A percentile compares a stretch with the other conserved stretches of the same genome.
Conservation (phyloP, 2,113 vertebrate genomes). For the Carlito syrichta region DNA sequence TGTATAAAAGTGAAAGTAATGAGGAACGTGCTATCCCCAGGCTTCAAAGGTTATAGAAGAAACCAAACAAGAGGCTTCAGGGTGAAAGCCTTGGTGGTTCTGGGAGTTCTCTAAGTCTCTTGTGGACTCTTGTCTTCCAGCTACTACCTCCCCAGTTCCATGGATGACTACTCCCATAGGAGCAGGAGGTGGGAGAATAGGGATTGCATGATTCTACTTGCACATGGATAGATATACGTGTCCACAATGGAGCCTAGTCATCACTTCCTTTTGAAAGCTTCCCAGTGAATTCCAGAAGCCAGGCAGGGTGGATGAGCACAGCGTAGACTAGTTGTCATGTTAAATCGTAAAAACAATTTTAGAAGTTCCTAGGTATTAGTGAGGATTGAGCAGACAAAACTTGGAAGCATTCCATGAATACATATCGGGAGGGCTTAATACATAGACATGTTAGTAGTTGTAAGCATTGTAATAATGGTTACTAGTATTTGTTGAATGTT, state of each 20-base stretch:
- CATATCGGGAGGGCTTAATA: background rate
- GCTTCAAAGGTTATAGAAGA: background rate
- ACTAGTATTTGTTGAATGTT: background rate
- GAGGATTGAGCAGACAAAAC: background rate
- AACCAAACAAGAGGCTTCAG: background rate
- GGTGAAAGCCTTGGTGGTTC: too few species aligned
- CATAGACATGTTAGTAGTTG: background rate
- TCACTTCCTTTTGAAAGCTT: background rate
- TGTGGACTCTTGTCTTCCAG: background rate
- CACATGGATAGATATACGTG: background rate
- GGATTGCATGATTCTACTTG: background rate
- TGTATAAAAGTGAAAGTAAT: background rate
- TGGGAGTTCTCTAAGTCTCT: background rate
- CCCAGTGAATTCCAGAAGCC: background rate
- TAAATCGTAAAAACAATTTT: too few species aligned
- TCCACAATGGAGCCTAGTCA: background rate
- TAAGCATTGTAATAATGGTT: background rate
- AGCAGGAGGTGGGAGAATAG: background rate
- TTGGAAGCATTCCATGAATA: background rate
- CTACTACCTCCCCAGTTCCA: background rate
- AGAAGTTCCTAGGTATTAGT: background rate
- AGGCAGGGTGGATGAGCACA: background rate
- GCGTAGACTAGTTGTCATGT: too few species aligned
- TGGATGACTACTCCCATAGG: too few species aligned
- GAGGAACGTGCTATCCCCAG: too few species aligned